Evolutionary conservation across 92 coral and sea anemone genomes (phyloP).

Genomic region (Pocillopora grandis): DNA sequence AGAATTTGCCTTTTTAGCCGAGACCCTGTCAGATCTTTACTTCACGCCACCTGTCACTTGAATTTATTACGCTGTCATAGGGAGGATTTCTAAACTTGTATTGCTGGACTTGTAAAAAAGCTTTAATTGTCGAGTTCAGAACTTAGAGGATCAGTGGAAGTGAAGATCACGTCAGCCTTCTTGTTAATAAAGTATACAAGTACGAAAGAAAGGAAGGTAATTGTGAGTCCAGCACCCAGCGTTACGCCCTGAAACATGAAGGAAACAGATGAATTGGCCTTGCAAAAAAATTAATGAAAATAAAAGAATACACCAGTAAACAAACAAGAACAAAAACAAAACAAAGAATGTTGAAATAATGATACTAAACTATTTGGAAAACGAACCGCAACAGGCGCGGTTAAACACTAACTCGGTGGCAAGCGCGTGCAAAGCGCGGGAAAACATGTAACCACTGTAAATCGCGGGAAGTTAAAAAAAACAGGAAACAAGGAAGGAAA

Average conservation of each 20-base stretch:
- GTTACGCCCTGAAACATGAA: constrained; percentile 66
- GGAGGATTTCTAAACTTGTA: background rate
- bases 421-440: background rate
- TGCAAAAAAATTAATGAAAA: background rate
- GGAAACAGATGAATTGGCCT: background rate
- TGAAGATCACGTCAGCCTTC: constrained; percentile 81
- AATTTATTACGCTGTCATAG: background rate
- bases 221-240: constrained; percentile 76
- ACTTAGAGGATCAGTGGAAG: constrained; percentile 45
- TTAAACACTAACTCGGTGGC: background rate
- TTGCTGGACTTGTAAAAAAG: background rate
- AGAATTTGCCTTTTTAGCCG: no score
- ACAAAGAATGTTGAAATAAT: background rate
- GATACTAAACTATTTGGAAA: background rate
- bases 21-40: no score
- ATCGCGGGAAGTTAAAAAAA: no score
- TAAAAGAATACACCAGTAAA: background rate
- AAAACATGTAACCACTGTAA: no score
- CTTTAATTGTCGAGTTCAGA: constrained; percentile 6
- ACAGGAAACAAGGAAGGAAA: no score
- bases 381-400: background rate
- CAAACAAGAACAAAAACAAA: background rate
- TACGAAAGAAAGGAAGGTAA: constrained; percentile 74
- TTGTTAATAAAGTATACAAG: constrained; percentile 77
- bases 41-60: background rate